Conservation (phyloP, 2,888 invertebrate species). For the Synergus gifuensis region DNA sequence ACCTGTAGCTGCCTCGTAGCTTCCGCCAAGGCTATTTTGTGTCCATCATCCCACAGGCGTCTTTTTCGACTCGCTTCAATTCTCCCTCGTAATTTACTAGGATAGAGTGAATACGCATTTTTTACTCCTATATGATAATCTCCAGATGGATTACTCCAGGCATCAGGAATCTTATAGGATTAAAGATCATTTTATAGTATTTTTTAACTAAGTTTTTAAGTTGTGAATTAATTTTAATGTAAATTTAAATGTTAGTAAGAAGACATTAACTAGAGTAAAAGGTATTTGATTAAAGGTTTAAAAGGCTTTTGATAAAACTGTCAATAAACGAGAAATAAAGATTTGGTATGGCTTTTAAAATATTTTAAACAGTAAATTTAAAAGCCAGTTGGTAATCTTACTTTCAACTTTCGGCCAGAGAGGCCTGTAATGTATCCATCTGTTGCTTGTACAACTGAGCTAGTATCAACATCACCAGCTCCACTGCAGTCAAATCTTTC, state of each 20-base stretch:
- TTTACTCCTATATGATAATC: slow-evolving; percentile 93
- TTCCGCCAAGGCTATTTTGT: slow-evolving; percentile 89
- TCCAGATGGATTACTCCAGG: slow-evolving; percentile 91
- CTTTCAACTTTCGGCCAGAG: slow-evolving; percentile 93
- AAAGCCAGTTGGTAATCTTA: slow-evolving; percentile 72
- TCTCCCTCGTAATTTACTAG: slow-evolving; percentile 89
- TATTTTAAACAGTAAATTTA: not conserved
- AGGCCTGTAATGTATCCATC: slow-evolving; percentile 90
- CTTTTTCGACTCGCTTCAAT: slow-evolving; percentile 87
- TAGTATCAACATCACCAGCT: slow-evolving; percentile 97
- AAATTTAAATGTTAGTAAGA: slow-evolving; percentile 11
- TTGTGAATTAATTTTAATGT: not conserved
- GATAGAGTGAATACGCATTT: slow-evolving; percentile 91
- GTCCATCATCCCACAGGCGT: slow-evolving; percentile 90
- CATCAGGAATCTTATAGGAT: slow-evolving; percentile 84
- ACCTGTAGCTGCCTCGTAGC: slow-evolving; percentile 85
- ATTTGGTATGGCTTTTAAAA: slow-evolving; percentile 13
- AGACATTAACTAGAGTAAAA: too few relatives aligned
- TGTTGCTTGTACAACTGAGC: slow-evolving; percentile 83
- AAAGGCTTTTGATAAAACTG: not conserved
- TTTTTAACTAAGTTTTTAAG: not conserved
- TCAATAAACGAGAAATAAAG: not conserved
- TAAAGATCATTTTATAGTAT: slow-evolving; percentile 19
- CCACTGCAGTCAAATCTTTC: slow-evolving; percentile 98
- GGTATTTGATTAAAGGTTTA: not conserved